Evolutionary conservation across 2,113 vertebrate species (phyloP).

Genomic region (Calyptomena viridis): DNA sequence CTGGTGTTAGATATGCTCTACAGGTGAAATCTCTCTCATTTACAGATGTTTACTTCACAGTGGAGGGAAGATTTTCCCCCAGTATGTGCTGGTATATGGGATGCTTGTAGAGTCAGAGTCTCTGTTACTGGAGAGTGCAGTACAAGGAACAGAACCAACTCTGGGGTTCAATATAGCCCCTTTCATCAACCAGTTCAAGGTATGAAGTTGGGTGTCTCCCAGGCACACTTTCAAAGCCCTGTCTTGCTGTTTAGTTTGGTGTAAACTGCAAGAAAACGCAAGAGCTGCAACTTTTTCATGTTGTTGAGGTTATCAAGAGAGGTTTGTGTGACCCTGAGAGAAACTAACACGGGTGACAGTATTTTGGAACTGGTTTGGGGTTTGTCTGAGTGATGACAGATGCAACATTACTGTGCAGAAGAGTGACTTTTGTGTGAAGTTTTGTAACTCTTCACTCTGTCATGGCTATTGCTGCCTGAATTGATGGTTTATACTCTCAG

Average conservation of each 20-base stretch:
- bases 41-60: constrained; percentile 90
- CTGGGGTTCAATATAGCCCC: constrained; percentile 93
- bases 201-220: constrained; percentile 47
- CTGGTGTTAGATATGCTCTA: background rate
- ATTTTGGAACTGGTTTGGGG: background rate
- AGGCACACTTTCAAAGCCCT: background rate
- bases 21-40: background rate
- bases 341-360: background rate
- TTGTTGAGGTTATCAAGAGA: background rate
- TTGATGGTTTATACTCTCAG: constrained; percentile 51
- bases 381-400: background rate
- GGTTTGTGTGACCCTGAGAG: background rate
- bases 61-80: constrained; percentile 91
- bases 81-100: constrained; percentile 86
- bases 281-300: background rate
- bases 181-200: constrained; percentile 98
- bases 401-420: background rate
- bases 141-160: constrained; percentile 90
- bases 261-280: background rate
- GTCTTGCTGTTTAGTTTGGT: background rate
- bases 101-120: constrained; percentile 89
- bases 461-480: background rate
- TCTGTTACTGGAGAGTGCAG: constrained; percentile 88
- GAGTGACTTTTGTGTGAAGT: background rate
- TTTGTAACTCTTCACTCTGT: background rate